A percentile compares a stretch with the other conserved stretches of the same genome.
phyloP scores from a whole-genome alignment of 2,888 invertebrate species.

The Cryptocheilus praepositus region DNA sequence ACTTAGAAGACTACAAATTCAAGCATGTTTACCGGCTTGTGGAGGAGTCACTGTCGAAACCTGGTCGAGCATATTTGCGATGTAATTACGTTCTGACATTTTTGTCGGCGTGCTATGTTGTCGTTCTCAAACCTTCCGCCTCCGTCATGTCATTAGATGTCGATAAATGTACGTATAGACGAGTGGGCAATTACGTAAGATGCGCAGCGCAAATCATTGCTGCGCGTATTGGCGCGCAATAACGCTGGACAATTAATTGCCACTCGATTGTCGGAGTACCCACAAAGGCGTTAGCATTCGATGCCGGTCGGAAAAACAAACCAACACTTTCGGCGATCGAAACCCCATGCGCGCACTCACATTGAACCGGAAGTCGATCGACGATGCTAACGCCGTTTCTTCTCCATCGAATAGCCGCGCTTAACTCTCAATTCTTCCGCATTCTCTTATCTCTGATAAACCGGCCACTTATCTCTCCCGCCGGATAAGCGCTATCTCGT shows the following conservation, averaged over 20 bases:
- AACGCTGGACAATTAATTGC: too few relatives aligned
- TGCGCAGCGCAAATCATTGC: too few relatives aligned
- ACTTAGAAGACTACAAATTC: neutral
- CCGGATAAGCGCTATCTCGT: constrained; percentile 46
- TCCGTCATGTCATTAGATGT: neutral
- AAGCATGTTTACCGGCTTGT: constrained; percentile 10
- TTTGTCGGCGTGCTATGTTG: neutral
- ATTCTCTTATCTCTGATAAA: constrained; percentile 46
- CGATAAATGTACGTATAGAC: neutral
- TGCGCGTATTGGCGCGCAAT: too few relatives aligned
- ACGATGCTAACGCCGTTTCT: neutral
- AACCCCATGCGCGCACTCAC: neutral
- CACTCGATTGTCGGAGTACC: too few relatives aligned
- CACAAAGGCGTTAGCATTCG: too few relatives aligned
- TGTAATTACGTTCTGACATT: constrained; percentile 6
- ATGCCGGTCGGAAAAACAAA: too few relatives aligned
- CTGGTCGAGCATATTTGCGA: neutral
- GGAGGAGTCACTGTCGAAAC: neutral
- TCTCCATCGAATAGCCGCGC: neutral
- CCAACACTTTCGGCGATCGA: neutral
- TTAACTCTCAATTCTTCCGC: constrained; percentile 1
- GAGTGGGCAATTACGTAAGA: too few relatives aligned
- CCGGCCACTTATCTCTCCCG: constrained; percentile 39
- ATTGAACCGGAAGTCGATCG: neutral
- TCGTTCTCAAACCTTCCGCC: too few relatives aligned